These are phyloP conservation scores for Lasioglossum lativentre DNA, from an alignment of 2,888 invertebrate genomes.

Conservation along the genomic window DNA sequence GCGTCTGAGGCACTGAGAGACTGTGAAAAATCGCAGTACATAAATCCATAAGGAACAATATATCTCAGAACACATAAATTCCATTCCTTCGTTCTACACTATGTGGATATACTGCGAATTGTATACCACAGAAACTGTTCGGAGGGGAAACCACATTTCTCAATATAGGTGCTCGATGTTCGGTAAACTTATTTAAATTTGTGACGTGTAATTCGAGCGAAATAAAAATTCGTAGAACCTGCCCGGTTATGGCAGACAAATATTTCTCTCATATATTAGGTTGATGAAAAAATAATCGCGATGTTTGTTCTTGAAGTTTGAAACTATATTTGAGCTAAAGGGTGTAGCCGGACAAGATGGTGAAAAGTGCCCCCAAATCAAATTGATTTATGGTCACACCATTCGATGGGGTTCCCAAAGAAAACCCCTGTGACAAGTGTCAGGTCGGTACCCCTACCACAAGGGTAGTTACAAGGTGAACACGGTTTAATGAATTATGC, in stretches of 20 bases:
- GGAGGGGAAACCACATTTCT: slow-evolving; percentile 39
- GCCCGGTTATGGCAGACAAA: background rate
- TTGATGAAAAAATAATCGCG: background rate
- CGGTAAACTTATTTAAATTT: background rate
- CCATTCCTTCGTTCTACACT: slow-evolving; percentile 11
- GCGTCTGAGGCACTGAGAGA: slow-evolving; percentile 7
- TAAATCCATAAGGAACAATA: slow-evolving; percentile 59
- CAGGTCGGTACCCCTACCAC: no score
- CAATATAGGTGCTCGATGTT: slow-evolving; percentile 30
- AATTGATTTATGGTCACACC: no score
- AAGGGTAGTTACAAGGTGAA: no score
- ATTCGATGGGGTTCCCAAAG: no score
- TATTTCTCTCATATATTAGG: background rate
- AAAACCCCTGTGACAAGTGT: no score
- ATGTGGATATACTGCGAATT: slow-evolving; percentile 19
- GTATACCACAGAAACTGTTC: slow-evolving; percentile 37
- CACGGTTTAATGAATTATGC: no score
- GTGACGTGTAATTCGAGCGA: background rate
- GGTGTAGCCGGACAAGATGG: no score
- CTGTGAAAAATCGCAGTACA: slow-evolving; percentile 52
- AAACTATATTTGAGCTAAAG: no score
- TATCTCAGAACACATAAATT: slow-evolving; percentile 49
- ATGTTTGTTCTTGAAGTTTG: background rate
- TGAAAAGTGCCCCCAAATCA: no score
- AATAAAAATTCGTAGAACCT: background rate